These are phyloP conservation scores for Eupithecia inturbata DNA, from an alignment of 2,888 invertebrate species.

Conservation along the genomic window DNA sequence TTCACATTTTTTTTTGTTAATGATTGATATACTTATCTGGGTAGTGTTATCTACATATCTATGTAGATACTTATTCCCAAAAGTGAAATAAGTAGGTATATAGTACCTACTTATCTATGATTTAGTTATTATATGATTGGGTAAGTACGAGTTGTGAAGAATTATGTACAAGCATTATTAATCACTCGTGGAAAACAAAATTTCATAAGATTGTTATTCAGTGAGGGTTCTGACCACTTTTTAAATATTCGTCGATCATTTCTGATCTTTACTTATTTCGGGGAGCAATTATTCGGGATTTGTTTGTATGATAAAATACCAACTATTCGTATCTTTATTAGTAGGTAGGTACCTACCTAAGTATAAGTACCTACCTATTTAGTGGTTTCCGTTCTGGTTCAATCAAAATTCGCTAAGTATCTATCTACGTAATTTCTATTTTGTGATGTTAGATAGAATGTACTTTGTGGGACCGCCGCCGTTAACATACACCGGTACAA, in stretches of 20 bases:
- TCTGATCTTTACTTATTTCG: background rate
- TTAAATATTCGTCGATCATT: background rate
- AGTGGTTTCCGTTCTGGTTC: background rate
- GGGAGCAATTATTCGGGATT: background rate
- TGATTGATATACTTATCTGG: too few relatives aligned
- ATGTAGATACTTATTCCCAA: too few relatives aligned
- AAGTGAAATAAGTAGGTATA: too few relatives aligned
- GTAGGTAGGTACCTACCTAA: background rate
- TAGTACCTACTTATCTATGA: too few relatives aligned
- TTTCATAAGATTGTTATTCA: background rate
- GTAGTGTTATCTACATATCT: too few relatives aligned
- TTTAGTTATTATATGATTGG: too few relatives aligned
- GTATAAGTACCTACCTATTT: background rate
- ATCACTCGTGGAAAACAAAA: background rate
- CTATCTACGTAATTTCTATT: too few relatives aligned
- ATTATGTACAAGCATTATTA: background rate
- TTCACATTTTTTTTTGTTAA: too few relatives aligned
- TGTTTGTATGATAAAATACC: background rate
- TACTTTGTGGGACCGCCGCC: constrained; percentile 19
- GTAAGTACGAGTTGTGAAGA: too few relatives aligned
- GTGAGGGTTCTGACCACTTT: background rate
- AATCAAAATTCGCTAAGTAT: background rate
- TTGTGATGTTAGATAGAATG: background rate
- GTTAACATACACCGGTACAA: constrained; percentile 18
- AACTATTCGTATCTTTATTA: background rate